Evolutionary conservation across 2,888 invertebrate genomes (phyloP), one percentile per base, ranked within the genome.

Genomic region (Tetrapedia diversipes): DNA sequence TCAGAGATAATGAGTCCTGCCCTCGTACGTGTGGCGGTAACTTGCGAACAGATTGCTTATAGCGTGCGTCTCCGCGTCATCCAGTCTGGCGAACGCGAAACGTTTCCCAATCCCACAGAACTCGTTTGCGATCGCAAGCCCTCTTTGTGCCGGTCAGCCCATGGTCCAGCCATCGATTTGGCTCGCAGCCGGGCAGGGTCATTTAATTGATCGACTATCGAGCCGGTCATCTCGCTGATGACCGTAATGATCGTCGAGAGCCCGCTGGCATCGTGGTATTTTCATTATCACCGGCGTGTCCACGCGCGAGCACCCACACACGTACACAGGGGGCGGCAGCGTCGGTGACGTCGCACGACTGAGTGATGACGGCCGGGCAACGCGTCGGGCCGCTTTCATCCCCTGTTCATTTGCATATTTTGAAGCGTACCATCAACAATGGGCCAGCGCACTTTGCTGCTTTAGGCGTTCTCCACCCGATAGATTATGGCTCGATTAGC

Each of bases 401-500:
- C 84, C 78, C 71, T 76, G 81, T 81, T 83, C 82, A 87, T 87
- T 87, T 87, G 84, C 88, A 89, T 89, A 88, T 88, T 87, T 88
- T 79, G 80, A 72, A 77, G 65, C 74, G 73, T 59, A 59, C 70
- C 74, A 75, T 86, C 77, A 77, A 82, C 84, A 82, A 85, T 84
- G 80, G 71, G 61, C 61, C 71, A 59, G 47, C 41, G 49, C 51
- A 57, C 57, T 66, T 57, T n/a, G 16, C 49, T 63, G 61, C 73
- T 61, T 69, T 75, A 63, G 47, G 51, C 61, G 39, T 32, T 34
- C 32, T 64, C 57, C 59, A 66, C 67, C 80, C 86, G 82, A 87
- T 86, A 87, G 86, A 88, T 88, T 87, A 84, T 65, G 73, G 82
- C 79, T 80, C 85, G 89, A 89, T 89, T 88, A 89, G 84, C 77